Evolutionary conservation across 2,113 vertebrate genomes (phyloP), one percentile per base, ranked within the genome.

Genomic region (Scomber japonicus): DNA sequence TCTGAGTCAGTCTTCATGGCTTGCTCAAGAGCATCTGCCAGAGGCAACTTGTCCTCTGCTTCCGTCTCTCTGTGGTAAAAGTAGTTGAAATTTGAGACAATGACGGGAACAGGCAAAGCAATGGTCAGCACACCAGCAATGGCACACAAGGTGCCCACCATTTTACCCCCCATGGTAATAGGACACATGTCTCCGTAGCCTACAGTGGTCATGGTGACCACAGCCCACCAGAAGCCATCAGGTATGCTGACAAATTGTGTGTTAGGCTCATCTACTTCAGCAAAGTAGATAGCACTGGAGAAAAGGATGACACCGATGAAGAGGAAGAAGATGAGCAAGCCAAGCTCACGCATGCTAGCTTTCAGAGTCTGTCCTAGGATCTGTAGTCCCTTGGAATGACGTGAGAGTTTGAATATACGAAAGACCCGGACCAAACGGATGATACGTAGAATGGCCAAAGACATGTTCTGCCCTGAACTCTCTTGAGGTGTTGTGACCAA

Each of bases 71-170:
- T 91, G 88, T 99, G 98, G 91, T 99, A 99, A 95, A 99, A 99
- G 55, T 99, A 99, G 87, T 99, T 99, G 87, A 99, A 99, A 83
- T 99, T 99, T 2, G 98, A 99, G 89, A 99, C 98, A 27, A 99
- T 99, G 86, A 99, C 98, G 0, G 98, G 98, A 35, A 99, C 98
- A 0, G 98, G 98, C 10, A 99, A 94, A 0, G 98, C 98, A 4
- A 99, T 97, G 83, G 98, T 99, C 84, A 99, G 77, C 35, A 99
- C 98, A 0, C 98, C 98, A 0, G 98, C 97, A 0, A 99, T 99
- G 88, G 98, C 98, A 0, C 98, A 99, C 76, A 99, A 89, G 0
- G 97, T 97, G 11, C 98, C 98, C 76, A 99, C 98, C 8, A 99
- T 94, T 92, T 99, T 99, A 0, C 98, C 98, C 0, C 95, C 97